These are phyloP conservation scores for Glossosoma conforme DNA, from an alignment of 1,140 invertebrate species.

Conservation along the genomic window DNA sequence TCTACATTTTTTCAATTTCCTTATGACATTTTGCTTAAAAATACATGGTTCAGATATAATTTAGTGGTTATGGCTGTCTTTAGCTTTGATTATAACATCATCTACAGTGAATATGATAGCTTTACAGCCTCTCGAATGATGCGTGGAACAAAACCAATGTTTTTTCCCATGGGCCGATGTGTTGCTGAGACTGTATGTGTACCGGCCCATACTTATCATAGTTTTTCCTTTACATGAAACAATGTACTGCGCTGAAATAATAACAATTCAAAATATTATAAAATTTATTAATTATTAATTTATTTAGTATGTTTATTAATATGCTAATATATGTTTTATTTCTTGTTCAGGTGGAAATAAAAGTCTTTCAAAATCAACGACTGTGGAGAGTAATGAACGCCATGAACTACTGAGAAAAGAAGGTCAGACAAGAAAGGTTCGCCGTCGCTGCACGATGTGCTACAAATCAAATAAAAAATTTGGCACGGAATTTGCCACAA, in stretches of 20 bases:
- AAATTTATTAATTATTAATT: too few species aligned
- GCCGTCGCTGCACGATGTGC: too few species aligned
- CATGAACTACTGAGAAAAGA: too few species aligned
- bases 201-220: slow-evolving; percentile 1
- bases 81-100: neutral
- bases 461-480: too few species aligned
- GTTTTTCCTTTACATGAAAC: neutral
- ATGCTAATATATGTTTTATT: neutral
- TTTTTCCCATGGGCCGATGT: neutral
- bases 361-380: neutral
- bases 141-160: slow-evolving; percentile 9
- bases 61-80: neutral
- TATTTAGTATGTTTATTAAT: neutral
- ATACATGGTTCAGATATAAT: neutral
- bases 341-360: neutral
- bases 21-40: neutral
- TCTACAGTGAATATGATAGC: neutral
- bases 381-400: neutral
- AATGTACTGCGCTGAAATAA: slow-evolving; percentile 5
- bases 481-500: too few species aligned
- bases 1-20: neutral
- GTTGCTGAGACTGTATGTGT: neutral
- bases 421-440: too few species aligned
- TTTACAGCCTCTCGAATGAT: slow-evolving; percentile 2
- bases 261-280: neutral